These are phyloP conservation scores for Silurus meridionalis DNA, from an alignment of 2,113 vertebrate species.

Conservation along the genomic window DNA sequence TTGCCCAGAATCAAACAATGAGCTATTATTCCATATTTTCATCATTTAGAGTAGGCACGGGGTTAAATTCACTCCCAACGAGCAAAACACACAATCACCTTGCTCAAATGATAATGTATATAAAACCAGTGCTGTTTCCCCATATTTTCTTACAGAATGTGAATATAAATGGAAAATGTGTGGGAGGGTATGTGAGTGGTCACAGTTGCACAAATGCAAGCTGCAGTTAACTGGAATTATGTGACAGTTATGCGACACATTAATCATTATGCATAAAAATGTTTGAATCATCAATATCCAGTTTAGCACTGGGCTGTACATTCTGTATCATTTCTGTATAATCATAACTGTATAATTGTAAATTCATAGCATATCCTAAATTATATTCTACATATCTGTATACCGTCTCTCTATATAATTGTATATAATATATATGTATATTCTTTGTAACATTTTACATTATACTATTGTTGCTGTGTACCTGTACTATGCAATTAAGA, in stretches of 20 bases:
- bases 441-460: too few species aligned
- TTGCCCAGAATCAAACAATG: background rate
- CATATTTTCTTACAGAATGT: background rate
- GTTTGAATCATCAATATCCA: too few species aligned
- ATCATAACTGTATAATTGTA: background rate
- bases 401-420: too few species aligned
- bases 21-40: constrained; percentile 6
- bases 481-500: too few species aligned
- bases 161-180: background rate
- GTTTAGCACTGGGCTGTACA: too few species aligned
- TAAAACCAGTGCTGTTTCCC: background rate
- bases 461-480: too few species aligned
- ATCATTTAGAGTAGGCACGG: background rate
- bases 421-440: too few species aligned
- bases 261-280: too few species aligned
- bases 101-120: background rate
- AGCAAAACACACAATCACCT: background rate
- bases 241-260: background rate
- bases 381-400: too few species aligned
- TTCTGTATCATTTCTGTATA: too few species aligned
- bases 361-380: too few species aligned
- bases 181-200: background rate
- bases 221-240: background rate
- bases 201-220: background rate
- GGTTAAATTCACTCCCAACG: background rate